Evolutionary conservation across 2,888 invertebrate species (phyloP), one percentile per base, ranked within the genome.

Genomic region (Drosophila sordidula): DNA sequence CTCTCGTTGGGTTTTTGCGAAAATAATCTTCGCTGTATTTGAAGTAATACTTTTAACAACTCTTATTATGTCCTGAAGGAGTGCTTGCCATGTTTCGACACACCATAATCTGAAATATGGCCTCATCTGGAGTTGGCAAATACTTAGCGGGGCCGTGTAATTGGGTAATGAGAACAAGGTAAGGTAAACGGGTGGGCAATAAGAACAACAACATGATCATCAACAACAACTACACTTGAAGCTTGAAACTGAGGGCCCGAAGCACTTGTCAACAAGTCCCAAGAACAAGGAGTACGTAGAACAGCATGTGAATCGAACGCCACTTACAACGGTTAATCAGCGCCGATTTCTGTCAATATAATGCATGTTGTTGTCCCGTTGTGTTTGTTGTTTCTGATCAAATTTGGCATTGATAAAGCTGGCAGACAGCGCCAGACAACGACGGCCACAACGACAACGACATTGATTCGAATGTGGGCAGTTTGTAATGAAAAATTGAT

Each of bases 401-500:
- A 72, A 70, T 83, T 83, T 83, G 88, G 82, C 88, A 88, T 83
- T 83, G 88, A 82, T 83, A 82, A 85, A 62, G 78, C 65, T 65
- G 49, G 64, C 70, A 65, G 78, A 68, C 69, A 63, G 59, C 44
- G 78, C 55, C 70, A 70, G 62, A 69, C 63, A 67, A 56, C 55
- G 61, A 25, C 55, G 34, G 26, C 50, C 14, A 16, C 49, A 25
- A 26, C 54, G 25, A 22, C 61, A 36, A 57, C 68, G 49, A 57
- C 62, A 50, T 56, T 58, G 56, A 68, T 71, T 83, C 80, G 62
- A 71, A 56, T 66, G 68, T 65, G 76, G 77, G 49, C 81, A 73
- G 72, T 82, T 78, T 86, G 83, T 84, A 86, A 88, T 77, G 80
- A 88, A 88, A 84, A 88, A 79, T 86, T 84, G 89, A 84, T 84